Evolutionary conservation across 2,113 vertebrate genomes (phyloP), one percentile per base, ranked within the genome.

Genomic region (Dicerorhinus sumatrensis): DNA sequence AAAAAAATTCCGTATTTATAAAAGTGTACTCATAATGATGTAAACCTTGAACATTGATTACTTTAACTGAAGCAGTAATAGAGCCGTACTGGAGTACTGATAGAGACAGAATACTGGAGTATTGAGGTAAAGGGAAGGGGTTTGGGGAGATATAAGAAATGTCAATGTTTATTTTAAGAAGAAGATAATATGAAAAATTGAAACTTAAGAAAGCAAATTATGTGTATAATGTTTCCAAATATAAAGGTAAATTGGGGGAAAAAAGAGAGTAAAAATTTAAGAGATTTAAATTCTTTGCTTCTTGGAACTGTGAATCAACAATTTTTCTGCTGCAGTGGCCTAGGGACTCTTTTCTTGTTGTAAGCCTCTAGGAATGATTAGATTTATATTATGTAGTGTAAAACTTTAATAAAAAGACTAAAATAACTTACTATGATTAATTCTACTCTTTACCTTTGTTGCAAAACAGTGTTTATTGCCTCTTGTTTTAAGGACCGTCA

Each of bases 1-100:
- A 63, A 46, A 63, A 95, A 36, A 80, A 16, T 65, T 72, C 48
- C 29, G 42, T 93, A 27, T 8, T 81, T 18, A 51, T 96, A 16
- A 65, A 86, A 3, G 3, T 65, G 3, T 42, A 29, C 5, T 12
- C 14, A 18, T 65, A 46, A 42, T 23, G 7, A 27, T 16, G 6
- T 36, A 33, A 83, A 67, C 5, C 27, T 79, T 27, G 39, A 77
- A 27, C 8, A 84, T 2, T 51, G 46, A 29, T 51, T 96, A 20
- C 8, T 83, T 86, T 51, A 72, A 31, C 39, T 63, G 21, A 84
- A 82, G 21, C 27, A 39, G 3, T 67, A 62, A 51, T 4, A 56
- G 3, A 70, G 2, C 3, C 60, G 17, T 17, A 33, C 2, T n/a
- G 13, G 4, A 56, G 2, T n/a, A 33, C 8, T 42, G 25, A 60